Base-by-base conservation (phyloP, 2,888 invertebrate species). In the Anoncus sp. region DNA sequence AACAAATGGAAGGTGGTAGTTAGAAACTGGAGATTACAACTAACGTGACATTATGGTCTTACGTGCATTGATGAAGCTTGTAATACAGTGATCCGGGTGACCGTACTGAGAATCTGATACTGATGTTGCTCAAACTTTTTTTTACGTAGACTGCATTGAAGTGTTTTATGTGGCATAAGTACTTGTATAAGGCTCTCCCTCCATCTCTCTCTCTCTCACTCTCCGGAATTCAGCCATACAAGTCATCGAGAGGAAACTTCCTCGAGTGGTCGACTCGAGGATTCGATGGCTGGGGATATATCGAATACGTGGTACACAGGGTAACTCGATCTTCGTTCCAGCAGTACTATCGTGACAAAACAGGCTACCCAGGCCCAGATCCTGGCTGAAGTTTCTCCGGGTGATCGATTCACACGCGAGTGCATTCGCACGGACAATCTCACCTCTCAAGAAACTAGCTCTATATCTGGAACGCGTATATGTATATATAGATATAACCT, bases 391-490 rank as follows among this genome's bases (percentile, higher is more conserved):
- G 82, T 85, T 84, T 77, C 60, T 24, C 55, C 24, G 77, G 40
- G 77, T 83, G 83, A 85, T 84, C 81, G 84, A 85, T 85, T 78
- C 81, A 73, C 55, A 76, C 77, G 70, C 74, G 71, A 69, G 69
- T 59, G 69, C 51, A 62, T 59, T 73, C 49, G 73, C 49, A 55
- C 69, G 65, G 59, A 35, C 74, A 53, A 45, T 74, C 40, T 59
- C 40, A 59, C 59, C 55, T 57, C 65, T 74, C 38, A 55, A 47
- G 55, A 77, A 69, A 69, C 20, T 31, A 38, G 24, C 45, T 62
- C 22, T 20, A 16, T 27, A 45, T 53, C 53, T 27, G 24, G 9
- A 43, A n/a, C n/a, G n/a, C 47, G 57, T 35, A 35, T 9, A 22
- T 63, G 43, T 43, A 55, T 55, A 55, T 38, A 24, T 14, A n/a